These are phyloP conservation scores for Drosophila mayri DNA, from an alignment of 1,140 invertebrate genomes.

Conservation along the genomic window DNA sequence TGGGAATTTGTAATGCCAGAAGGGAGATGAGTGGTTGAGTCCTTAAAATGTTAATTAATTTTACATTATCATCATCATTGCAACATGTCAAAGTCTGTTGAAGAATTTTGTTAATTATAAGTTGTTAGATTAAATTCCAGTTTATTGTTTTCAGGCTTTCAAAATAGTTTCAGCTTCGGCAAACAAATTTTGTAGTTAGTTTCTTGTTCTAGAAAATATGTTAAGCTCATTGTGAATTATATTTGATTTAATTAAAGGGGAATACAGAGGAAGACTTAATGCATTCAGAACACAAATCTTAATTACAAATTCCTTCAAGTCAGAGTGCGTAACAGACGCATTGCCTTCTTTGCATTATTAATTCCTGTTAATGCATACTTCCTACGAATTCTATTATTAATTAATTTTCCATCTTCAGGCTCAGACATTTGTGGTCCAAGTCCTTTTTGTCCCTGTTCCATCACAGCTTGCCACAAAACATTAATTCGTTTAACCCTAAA, in stretches of 20 bases:
- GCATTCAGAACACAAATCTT: not conserved
- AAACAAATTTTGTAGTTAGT: not conserved
- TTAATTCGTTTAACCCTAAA: slow-evolving; percentile 51
- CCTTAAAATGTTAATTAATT: not conserved
- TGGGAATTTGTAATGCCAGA: slow-evolving; percentile 1
- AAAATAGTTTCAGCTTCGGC: not conserved
- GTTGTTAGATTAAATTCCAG: not conserved
- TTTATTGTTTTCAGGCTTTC: not conserved
- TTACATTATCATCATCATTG: not conserved
- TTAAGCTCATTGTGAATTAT: not conserved
- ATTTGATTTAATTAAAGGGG: not conserved
- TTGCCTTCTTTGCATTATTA: slow-evolving; percentile 15
- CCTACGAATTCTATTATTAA: slow-evolving; percentile 19
- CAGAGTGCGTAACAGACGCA: not conserved
- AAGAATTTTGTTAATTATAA: not conserved
- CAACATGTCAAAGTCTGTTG: not conserved
- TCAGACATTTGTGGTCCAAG: not conserved
- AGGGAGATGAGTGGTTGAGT: not conserved
- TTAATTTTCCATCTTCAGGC: slow-evolving; percentile 7
- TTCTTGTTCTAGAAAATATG: too few relatives aligned
- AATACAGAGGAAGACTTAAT: not conserved
- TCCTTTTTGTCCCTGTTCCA: not conserved
- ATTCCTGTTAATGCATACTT: slow-evolving; percentile 12
- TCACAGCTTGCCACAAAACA: slow-evolving; percentile 21
- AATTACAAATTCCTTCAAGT: not conserved